Evolutionary conservation across 2,888 invertebrate genomes (phyloP), one percentile per base, ranked within the genome.

Genomic region (Adela reaumurella): DNA sequence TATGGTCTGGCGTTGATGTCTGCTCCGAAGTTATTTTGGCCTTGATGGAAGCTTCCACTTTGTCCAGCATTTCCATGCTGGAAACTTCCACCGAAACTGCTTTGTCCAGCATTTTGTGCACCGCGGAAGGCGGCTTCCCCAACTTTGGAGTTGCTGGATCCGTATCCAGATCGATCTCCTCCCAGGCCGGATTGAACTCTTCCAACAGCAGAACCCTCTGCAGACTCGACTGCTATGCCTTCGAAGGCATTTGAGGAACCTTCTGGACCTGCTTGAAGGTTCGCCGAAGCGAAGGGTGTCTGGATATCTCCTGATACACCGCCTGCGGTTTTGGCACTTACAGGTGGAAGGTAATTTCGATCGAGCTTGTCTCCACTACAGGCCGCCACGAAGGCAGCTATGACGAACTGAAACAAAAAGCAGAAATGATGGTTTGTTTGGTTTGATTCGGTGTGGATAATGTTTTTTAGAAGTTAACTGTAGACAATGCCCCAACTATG

Each of bases 161-260:
- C 77, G 45, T 78, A 78, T 0, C 67, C 56, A 2, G 56, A 53
- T 54, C 76, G 66, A 1, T 71, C 60, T 3, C 56, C 68, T 46
- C 78, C 77, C 5, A 78, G 61, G 10, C 71, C 74, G 2, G 66
- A 62, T 29, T 64, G 8, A 3, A 35, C 3, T 14, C 35, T 8
- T 14, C 11, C 66, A 18, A 51, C 59, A 10, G 62, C 59, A 16
- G 63, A 58, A 0, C 73, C 74, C 2, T 64, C 57, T 1, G 62
- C 69, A 24, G 74, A 77, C 28, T 78, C 77, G 2, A 78, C 74
- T 0, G 77, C 71, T 0, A 78, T 70, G n/a, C 76, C 78, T 58
- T 70, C 63, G 50, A 61, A 67, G 0, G 71, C 68, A 52, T 77
- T 77, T 0, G 61, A 62, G 52, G 64, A 71, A 49, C 74, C 64